Base-by-base conservation (phyloP, 1,140 invertebrate genomes). In the Mercenaria mercenaria region DNA sequence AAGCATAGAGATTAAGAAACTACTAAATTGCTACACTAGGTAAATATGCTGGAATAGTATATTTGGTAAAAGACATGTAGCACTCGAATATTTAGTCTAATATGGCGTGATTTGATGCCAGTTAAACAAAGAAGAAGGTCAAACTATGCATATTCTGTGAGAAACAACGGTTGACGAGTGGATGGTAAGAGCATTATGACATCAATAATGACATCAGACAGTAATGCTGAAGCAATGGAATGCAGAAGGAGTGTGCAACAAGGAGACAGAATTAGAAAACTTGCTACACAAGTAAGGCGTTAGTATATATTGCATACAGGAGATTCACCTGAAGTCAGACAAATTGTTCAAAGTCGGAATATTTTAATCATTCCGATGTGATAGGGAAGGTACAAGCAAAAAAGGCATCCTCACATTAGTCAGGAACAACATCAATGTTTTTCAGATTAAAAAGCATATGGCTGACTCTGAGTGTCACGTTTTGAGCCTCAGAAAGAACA, bases 221-320 rank as follows among this genome's bases (percentile, higher is more conserved):
- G n/a, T n/a, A n/a, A n/a, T n/a, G 20, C 26, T 84, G 39, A 80
- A 74, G 61, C 86, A 89, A 37, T 91, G 88, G 83, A 91, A 90
- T 77, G 91, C 83, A 89, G 61, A 91, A 79, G 87, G 81, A 69
- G 43, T 61, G 23, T 56, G 37, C 52, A 90, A 90, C 39, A 90
- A 86, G 52, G 86, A 90, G 56, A 59, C 76, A 69, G 83, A 90
- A 59, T 34, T 77, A 11, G 4, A 82, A 2, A 37, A 87, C 23
- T 52, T 76, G 23, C 88, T 91, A 8, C 72, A 81, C 80, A 79
- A 86, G 59, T 82, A 81, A 37, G 80, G 89, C 37, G 74, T 82
- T 20, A 69, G 89, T 32, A 50, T 89, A 26, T 64, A 32, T 13
- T 86, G 82, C 59, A 88, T 83, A 52, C 84, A 91, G 61, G 90